These are phyloP conservation scores for Drosophila tropicalis DNA, from an alignment of 1,140 invertebrate species.

Conservation along the genomic window DNA sequence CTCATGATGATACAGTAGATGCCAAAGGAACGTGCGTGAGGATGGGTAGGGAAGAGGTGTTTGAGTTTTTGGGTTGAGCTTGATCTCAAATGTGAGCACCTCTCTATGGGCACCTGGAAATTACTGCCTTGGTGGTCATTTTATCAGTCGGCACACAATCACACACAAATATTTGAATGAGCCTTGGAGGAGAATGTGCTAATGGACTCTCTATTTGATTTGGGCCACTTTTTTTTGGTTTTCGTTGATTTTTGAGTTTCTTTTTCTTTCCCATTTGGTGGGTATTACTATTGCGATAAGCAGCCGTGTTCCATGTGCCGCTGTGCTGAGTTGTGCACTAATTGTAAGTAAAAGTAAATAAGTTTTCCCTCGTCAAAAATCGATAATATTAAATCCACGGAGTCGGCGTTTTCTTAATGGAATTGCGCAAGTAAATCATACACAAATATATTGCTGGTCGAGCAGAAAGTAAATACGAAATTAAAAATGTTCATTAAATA, in stretches of 20 bases:
- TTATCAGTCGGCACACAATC: constrained; percentile 49
- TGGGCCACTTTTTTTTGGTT: background rate
- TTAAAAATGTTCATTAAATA: constrained; percentile 34
- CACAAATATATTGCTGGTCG: constrained; percentile 62
- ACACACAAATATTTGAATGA: constrained; percentile 65
- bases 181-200: constrained; percentile 48
- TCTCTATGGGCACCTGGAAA: constrained; percentile 59
- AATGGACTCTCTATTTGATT: constrained; percentile 46
- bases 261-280: background rate
- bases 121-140: constrained; percentile 56
- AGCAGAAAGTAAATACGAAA: constrained; percentile 50
- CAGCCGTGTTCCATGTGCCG: constrained; percentile 19
- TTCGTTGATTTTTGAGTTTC: constrained; percentile 20
- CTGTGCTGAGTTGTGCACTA: constrained; percentile 19
- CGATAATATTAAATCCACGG: constrained; percentile 63
- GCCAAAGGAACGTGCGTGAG: background rate
- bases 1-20: constrained; percentile 50
- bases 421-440: constrained; percentile 57
- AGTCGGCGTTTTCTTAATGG: constrained; percentile 52
- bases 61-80: background rate
- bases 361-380: constrained; percentile 33
- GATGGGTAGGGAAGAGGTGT: constrained; percentile 2
- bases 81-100: constrained; percentile 22
- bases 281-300: constrained; percentile 50
- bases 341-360: constrained; percentile 37